Evolutionary conservation across 2,888 invertebrate species (phyloP).

Genomic region (Venusia cambrica): DNA sequence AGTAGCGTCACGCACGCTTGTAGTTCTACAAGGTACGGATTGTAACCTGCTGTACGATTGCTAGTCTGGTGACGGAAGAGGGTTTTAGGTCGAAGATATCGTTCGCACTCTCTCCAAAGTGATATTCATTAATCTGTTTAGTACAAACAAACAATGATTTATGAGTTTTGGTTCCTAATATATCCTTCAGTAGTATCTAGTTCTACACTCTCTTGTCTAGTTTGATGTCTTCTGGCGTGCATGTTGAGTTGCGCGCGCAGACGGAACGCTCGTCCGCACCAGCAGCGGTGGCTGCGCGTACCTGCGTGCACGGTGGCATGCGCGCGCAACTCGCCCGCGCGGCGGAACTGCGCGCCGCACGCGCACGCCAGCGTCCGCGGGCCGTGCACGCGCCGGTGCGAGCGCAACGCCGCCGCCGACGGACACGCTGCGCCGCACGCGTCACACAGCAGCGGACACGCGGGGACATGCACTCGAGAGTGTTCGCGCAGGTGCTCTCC

Average conservation of each 20-base stretch:
- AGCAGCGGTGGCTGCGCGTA: constrained; percentile 55
- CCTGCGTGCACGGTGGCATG: constrained; percentile 81
- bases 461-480: constrained; percentile 58
- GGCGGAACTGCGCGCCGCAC: constrained; percentile 79
- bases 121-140: too few species aligned
- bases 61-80: too few species aligned
- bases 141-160: too few species aligned
- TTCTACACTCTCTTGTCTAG: too few species aligned
- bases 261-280: constrained; percentile 79
- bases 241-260: constrained; percentile 77
- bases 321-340: constrained; percentile 74
- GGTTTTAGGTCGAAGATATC: too few species aligned
- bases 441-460: constrained; percentile 72
- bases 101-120: too few species aligned
- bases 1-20: too few species aligned
- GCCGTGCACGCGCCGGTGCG: constrained; percentile 65
- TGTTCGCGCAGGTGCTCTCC: constrained; percentile 75
- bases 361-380: constrained; percentile 61
- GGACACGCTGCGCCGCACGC: constrained; percentile 76
- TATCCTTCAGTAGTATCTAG: too few species aligned
- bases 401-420: constrained; percentile 73
- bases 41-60: too few species aligned
- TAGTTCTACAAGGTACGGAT: too few species aligned
- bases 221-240: constrained; percentile 66
- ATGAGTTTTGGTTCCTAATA: too few species aligned